Evolutionary conservation across 1,140 invertebrate species (phyloP).

Genomic region (Dolichoris vasculosae): DNA sequence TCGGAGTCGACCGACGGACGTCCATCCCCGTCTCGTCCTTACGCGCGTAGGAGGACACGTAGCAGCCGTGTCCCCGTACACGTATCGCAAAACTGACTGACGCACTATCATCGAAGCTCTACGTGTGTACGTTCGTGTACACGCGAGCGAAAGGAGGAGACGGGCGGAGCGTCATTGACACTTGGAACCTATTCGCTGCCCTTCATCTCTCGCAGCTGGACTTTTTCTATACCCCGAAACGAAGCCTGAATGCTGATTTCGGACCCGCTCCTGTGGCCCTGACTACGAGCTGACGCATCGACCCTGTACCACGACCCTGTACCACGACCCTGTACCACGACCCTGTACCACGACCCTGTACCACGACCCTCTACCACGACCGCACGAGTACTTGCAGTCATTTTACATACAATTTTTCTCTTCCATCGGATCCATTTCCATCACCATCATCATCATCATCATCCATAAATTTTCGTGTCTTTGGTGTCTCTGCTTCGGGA

Average conservation of each 20-base stretch:
- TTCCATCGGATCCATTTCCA: not conserved
- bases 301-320: not conserved
- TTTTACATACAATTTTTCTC: not conserved
- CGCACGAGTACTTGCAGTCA: not conserved
- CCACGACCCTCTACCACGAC: not conserved
- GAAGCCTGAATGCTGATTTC: constrained; percentile 26
- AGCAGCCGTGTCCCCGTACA: constrained; percentile 58
- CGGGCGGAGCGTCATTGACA: not conserved
- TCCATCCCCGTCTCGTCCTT: constrained; percentile 36
- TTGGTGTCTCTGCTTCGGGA: too few species aligned
- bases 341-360: not conserved
- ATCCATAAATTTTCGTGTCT: too few species aligned
- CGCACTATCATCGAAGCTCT: constrained; percentile 8
- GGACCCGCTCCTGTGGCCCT: not conserved
- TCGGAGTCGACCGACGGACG: not conserved
- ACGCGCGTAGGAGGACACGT: not conserved
- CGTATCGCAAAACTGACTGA: constrained; percentile 49
- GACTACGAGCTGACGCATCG: constrained; percentile 2
- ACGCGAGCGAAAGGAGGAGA: not conserved
- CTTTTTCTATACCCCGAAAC: not conserved
- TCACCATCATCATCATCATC: too few species aligned
- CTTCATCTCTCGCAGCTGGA: constrained; percentile 4
- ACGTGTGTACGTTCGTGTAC: not conserved
- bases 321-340: not conserved
- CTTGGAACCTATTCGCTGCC: not conserved